phyloP scores from a whole-genome alignment of 2,888 invertebrate species.

The Piscicola geometra region DNA sequence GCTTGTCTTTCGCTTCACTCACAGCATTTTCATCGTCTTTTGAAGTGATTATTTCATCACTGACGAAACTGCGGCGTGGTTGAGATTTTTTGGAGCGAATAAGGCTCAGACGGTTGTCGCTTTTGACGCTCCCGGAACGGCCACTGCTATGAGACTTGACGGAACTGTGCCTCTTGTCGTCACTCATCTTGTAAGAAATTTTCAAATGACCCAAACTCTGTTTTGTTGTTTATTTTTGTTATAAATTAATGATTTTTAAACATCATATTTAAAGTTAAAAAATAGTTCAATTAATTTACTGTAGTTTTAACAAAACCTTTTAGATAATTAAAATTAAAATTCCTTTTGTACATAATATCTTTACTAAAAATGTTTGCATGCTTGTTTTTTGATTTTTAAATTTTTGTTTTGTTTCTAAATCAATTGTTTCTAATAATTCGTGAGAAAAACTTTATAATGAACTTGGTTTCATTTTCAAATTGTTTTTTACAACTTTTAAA shows the following conservation, averaged over 20 bases:
- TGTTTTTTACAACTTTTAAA: too few species aligned
- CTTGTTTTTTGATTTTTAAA: too few species aligned
- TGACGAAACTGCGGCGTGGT: background rate
- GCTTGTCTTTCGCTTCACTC: background rate
- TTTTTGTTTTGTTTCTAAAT: too few species aligned
- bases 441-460: too few species aligned
- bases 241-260: background rate
- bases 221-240: background rate
- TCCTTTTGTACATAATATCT: too few species aligned
- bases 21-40: background rate
- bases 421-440: too few species aligned
- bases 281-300: too few species aligned
- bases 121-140: conserved; percentile 2
- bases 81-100: background rate
- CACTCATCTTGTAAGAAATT: background rate
- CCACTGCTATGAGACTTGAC: background rate
- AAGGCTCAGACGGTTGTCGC: background rate
- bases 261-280: too few species aligned
- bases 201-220: conserved; percentile 3
- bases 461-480: too few species aligned
- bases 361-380: too few species aligned
- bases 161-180: background rate
- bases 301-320: too few species aligned
- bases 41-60: background rate
- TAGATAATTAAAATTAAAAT: background rate